These are phyloP conservation scores for Carassius carassius DNA, from an alignment of 2,113 vertebrate genomes.

Conservation along the genomic window DNA sequence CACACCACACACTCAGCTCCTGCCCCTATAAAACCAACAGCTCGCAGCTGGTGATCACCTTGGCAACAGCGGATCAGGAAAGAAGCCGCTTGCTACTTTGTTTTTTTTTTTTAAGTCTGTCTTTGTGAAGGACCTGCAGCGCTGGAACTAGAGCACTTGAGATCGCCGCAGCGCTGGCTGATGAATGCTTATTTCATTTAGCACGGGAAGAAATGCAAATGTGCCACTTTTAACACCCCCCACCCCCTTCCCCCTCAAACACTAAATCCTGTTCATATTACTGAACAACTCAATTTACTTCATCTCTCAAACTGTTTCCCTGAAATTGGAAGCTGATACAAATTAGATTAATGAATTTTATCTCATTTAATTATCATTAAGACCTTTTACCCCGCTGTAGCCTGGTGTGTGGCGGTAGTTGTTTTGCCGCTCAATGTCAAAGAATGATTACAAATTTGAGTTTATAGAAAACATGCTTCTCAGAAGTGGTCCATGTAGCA, in stretches of 20 bases:
- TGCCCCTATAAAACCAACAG: constrained; percentile 70
- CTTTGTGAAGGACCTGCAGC: constrained; percentile 70
- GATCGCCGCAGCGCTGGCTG: constrained; percentile 67
- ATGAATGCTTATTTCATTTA: constrained; percentile 76
- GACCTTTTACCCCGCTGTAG: background rate
- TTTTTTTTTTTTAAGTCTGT: constrained; percentile 62
- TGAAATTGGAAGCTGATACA: constrained; percentile 35
- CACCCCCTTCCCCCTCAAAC: background rate
- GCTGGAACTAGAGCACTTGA: constrained; percentile 70
- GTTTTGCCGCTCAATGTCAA: background rate
- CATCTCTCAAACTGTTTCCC: constrained; percentile 50
- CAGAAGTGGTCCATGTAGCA: background rate
- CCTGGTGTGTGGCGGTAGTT: background rate
- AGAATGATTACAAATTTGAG: background rate
- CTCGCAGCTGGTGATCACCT: constrained; percentile 74
- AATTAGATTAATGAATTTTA: constrained; percentile 46
- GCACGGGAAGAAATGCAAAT: constrained; percentile 72
- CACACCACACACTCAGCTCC: constrained; percentile 44
- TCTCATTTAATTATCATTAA: background rate
- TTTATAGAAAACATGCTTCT: background rate
- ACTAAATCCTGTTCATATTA: constrained; percentile 25
- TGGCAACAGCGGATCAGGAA: constrained; percentile 73
- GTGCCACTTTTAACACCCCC: constrained; percentile 21
- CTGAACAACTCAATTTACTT: constrained; percentile 50
- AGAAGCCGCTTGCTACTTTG: constrained; percentile 60